Evolutionary conservation across 2,113 vertebrate species (phyloP).

Genomic region (Podarcis muralis): DNA sequence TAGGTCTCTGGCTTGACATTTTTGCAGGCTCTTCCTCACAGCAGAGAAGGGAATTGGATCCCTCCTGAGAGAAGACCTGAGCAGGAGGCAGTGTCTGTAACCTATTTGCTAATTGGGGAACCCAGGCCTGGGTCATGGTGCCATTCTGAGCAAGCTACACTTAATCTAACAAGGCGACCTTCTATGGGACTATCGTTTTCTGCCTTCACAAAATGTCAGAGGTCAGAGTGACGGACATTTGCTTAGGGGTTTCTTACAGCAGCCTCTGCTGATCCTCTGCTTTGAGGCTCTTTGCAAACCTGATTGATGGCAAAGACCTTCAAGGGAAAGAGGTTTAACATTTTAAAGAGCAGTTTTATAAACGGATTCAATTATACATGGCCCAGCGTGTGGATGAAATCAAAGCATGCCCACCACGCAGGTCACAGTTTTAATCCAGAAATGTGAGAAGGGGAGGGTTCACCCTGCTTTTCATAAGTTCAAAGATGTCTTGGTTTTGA

Average conservation of each 20-base stretch:
- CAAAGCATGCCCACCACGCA: not conserved
- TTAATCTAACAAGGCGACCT: not conserved
- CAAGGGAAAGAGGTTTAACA: constrained; percentile 28
- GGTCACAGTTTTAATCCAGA: not conserved
- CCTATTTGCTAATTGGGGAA: not conserved
- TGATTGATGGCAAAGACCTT: constrained; percentile 37
- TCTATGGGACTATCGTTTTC: not conserved
- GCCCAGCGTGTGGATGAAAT: not conserved
- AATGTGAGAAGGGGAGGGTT: not conserved
- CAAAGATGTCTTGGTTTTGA: not conserved
- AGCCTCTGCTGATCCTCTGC: not conserved
- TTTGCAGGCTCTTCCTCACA: not conserved
- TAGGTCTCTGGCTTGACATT: not conserved
- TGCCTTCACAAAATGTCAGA: constrained; percentile 2
- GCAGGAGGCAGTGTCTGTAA: not conserved
- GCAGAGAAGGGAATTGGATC: not conserved
- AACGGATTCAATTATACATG: not conserved
- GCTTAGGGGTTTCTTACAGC: not conserved
- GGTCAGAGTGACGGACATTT: not conserved
- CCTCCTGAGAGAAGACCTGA: not conserved
- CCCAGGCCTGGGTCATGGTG: not conserved
- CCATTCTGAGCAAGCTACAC: not conserved
- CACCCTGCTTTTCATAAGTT: not conserved
- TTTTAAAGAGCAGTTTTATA: not conserved
- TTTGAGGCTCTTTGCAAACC: not conserved